Evolutionary conservation across 2,113 vertebrate genomes (phyloP).

Genomic region (Plotosus lineatus): DNA sequence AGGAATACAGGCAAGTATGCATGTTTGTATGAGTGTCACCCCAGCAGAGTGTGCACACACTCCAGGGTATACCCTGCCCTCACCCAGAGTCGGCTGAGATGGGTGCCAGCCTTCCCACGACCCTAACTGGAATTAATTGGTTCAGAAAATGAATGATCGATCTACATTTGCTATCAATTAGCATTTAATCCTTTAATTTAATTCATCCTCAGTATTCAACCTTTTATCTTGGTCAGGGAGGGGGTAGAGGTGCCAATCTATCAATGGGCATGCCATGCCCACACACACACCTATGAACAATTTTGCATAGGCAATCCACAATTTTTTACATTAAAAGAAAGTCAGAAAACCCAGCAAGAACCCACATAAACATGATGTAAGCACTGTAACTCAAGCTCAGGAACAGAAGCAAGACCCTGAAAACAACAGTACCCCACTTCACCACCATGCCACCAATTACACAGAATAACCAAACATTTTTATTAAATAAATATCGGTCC

Average conservation of each 20-base stretch:
- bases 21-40: too few relatives aligned
- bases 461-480: not conserved
- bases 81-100: too few relatives aligned
- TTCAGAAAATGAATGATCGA: not conserved
- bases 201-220: not conserved
- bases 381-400: not conserved
- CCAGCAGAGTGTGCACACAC: too few relatives aligned
- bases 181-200: not conserved
- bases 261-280: not conserved
- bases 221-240: not conserved
- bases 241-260: not conserved
- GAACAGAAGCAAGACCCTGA: not conserved
- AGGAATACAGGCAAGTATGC: too few relatives aligned
- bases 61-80: too few relatives aligned
- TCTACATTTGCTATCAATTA: not conserved
- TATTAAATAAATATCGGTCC: not conserved
- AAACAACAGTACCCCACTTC: not conserved
- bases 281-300: not conserved
- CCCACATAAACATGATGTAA: not conserved
- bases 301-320: not conserved
- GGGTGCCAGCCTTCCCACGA: too few relatives aligned
- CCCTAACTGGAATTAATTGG: not conserved
- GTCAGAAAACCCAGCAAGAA: not conserved
- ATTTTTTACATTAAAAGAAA: not conserved
- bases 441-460: not conserved